Percentiles rank a stretch among this genome's conserved stretches.
phyloP scores from a whole-genome alignment of 2,888 invertebrate genomes.

The Pegoplata infirma region DNA sequence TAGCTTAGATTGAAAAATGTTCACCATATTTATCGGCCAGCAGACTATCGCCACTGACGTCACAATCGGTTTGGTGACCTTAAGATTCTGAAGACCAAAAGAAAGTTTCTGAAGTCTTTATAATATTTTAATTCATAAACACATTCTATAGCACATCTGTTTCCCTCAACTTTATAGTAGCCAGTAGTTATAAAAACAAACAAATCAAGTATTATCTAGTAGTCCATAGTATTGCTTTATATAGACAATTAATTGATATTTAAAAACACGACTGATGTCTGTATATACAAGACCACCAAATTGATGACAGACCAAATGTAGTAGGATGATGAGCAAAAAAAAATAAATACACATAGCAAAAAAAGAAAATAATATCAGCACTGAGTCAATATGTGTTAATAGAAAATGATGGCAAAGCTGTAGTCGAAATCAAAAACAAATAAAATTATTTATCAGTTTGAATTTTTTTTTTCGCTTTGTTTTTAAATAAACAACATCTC shows the following conservation, averaged over 20 bases:
- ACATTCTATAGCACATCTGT: constrained; percentile 1
- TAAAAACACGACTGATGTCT: constrained; percentile 41
- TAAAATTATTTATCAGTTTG: constrained; percentile 33
- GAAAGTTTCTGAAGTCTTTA: too few species aligned
- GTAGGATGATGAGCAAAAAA: constrained; percentile 30
- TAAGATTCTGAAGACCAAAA: too few species aligned
- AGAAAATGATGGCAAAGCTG: constrained; percentile 46
- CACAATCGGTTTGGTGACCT: too few species aligned
- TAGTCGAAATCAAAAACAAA: constrained; percentile 39
- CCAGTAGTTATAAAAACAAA: constrained; percentile 43
- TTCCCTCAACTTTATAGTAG: background rate
- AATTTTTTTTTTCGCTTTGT: constrained; percentile 2
- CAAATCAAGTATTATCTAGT: constrained; percentile 27
- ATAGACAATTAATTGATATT: constrained; percentile 59
- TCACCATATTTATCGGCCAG: too few species aligned
- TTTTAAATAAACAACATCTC: constrained; percentile 33
- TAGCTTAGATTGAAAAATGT: too few species aligned
- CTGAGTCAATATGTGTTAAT: constrained; percentile 55
- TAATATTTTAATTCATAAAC: too few species aligned
- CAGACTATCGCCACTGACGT: too few species aligned
- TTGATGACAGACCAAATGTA: constrained; percentile 29
- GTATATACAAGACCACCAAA: constrained; percentile 37
- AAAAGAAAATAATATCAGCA: constrained; percentile 32
- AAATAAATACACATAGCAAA: background rate
- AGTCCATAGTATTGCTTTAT: constrained; percentile 20